A percentile compares a stretch with the other conserved stretches of the same genome.
These are phyloP conservation scores for Lasaia peninsularis DNA, from an alignment of 1,140 invertebrate species.

Conservation along the genomic window DNA sequence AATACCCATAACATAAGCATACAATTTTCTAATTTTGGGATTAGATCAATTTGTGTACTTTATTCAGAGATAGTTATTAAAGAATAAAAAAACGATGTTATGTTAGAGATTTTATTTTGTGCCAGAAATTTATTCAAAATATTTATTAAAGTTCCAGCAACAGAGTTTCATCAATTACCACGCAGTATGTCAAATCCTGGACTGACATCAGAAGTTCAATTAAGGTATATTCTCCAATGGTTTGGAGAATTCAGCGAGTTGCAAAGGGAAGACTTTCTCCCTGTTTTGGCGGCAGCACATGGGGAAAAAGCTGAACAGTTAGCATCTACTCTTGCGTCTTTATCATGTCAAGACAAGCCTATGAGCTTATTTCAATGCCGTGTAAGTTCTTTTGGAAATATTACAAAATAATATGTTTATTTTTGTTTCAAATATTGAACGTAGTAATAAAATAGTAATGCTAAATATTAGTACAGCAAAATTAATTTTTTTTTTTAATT, in stretches of 20 bases:
- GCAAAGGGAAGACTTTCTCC: conserved; percentile 90
- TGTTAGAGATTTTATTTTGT: not conserved
- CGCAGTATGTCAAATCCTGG: conserved; percentile 66
- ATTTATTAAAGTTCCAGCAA: conserved; percentile 18
- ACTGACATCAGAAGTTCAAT: conserved; percentile 82
- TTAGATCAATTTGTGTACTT: no score
- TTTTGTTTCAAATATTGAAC: not conserved
- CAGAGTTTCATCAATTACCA: conserved; percentile 35
- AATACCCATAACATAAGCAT: no score
- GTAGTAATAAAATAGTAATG: not conserved
- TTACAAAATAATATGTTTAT: not conserved
- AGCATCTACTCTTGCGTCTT: conserved; percentile 81
- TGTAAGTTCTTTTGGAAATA: conserved; percentile 70
- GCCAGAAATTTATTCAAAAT: not conserved
- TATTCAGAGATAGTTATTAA: no score
- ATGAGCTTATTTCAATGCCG: conserved; percentile 93
- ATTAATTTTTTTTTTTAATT: not conserved
- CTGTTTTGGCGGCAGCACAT: conserved; percentile 81
- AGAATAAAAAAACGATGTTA: not conserved
- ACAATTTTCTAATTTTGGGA: no score
- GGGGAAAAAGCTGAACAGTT: conserved; percentile 84
- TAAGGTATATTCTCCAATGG: conserved; percentile 90
- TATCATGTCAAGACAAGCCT: conserved; percentile 85
- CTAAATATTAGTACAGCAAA: no score
- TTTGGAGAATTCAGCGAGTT: conserved; percentile 93